A percentile compares a stretch with the other conserved stretches of the same genome.
Evolutionary conservation across 2,113 vertebrate species (phyloP).

Genomic region (Megaceryle torquata): DNA sequence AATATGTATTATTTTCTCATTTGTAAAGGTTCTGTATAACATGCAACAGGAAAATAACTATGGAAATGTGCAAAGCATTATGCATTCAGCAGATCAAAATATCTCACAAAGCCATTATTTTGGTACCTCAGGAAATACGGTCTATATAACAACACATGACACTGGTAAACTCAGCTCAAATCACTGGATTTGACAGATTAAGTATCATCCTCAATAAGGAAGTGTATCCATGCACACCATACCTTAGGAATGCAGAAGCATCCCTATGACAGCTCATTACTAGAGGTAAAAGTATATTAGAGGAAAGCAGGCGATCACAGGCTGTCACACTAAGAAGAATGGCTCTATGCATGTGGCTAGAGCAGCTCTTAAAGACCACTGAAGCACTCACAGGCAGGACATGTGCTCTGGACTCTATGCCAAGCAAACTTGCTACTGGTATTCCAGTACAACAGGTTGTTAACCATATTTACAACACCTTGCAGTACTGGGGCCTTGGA

Average conservation of each 20-base stretch:
- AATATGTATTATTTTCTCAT: not conserved
- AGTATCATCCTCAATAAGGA: not conserved
- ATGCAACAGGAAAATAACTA: not conserved
- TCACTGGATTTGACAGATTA: not conserved
- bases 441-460: not conserved
- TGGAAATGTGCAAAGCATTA: not conserved
- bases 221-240: not conserved
- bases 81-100: not conserved
- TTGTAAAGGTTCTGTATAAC: not conserved
- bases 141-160: not conserved
- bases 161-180: not conserved
- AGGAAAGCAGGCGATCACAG: not conserved
- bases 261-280: not conserved
- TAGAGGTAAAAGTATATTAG: not conserved
- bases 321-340: not conserved
- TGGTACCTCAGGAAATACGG: not conserved
- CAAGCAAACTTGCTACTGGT: not conserved
- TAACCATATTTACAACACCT: not conserved
- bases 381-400: not conserved
- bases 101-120: not conserved
- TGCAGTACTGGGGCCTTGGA: not conserved
- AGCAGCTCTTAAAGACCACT: not conserved
- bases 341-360: rapidly evolving
- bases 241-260: not conserved
- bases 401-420: not conserved